A percentile compares a stretch with the other conserved stretches of the same genome.
phyloP scores from a whole-genome alignment of 2,113 vertebrate genomes.

The Panthera uncia region DNA sequence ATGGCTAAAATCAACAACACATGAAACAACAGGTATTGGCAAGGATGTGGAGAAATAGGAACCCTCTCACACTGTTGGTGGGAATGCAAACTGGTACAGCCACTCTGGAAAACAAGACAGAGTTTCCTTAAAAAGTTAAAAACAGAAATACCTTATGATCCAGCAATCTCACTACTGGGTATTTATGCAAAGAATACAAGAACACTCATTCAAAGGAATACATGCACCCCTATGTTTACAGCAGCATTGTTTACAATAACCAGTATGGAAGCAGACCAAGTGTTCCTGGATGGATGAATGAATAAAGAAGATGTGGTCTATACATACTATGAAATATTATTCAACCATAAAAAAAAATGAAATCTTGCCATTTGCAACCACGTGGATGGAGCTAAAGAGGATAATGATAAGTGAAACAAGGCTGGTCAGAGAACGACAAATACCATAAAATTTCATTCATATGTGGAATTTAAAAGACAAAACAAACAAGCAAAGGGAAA shows the following conservation, averaged over 20 bases:
- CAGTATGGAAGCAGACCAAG: neutral
- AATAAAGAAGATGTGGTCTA: neutral
- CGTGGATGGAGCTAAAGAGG: neutral
- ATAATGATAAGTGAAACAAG: neutral
- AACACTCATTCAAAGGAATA: neutral
- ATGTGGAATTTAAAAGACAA: neutral
- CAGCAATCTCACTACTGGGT: neutral
- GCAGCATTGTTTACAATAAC: neutral
- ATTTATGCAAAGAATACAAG: neutral
- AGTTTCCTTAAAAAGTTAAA: neutral
- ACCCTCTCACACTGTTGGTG: neutral
- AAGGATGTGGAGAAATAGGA: neutral
- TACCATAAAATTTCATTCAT: neutral
- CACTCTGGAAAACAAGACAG: neutral
- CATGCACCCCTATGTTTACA: neutral
- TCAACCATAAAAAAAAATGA: neutral
- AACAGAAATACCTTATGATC: neutral
- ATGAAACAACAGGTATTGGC: neutral
- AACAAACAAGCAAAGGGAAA: neutral
- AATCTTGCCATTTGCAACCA: neutral
- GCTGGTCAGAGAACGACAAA: neutral
- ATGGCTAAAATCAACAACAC: neutral
- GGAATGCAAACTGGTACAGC: neutral
- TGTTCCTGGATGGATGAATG: neutral
- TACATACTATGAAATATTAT: neutral